Percentiles rank a stretch among this genome's conserved stretches.
Evolutionary conservation across 2,113 vertebrate genomes (phyloP).

Genomic region (Syngnathoides biaculeatus): DNA sequence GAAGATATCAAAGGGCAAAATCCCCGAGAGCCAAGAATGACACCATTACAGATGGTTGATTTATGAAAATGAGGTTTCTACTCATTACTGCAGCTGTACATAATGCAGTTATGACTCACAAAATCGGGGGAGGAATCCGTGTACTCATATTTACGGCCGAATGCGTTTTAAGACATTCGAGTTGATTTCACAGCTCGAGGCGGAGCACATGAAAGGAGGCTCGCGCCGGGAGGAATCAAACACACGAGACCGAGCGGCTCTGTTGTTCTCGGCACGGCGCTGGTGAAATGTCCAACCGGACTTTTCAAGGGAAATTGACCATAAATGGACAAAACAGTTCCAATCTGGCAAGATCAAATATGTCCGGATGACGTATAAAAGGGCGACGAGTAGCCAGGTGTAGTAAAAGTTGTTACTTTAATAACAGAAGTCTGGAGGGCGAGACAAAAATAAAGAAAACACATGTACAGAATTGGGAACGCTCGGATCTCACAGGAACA

Average conservation of each 20-base stretch:
- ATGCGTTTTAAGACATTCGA: slow-evolving; percentile 41
- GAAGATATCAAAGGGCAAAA: no score
- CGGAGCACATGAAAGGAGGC: slow-evolving; percentile 45
- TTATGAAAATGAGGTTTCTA: no score
- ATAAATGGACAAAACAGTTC: slow-evolving; percentile 44
- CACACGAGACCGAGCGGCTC: slow-evolving; percentile 45
- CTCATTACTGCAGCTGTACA: no score
- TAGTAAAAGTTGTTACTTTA: slow-evolving; percentile 68
- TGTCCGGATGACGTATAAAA: slow-evolving; percentile 14
- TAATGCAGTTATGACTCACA: neutral
- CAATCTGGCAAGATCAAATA: neutral
- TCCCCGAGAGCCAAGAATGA: no score
- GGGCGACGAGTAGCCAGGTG: slow-evolving; percentile 36
- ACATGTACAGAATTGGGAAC: no score
- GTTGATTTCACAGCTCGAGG: slow-evolving; percentile 26
- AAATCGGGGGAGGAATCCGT: neutral
- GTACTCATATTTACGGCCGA: slow-evolving; percentile 11
- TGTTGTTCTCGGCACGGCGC: slow-evolving; percentile 35
- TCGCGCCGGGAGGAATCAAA: slow-evolving; percentile 51
- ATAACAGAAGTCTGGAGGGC: slow-evolving; percentile 57
- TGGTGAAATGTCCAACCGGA: slow-evolving; percentile 19
- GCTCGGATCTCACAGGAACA: slow-evolving; percentile 54
- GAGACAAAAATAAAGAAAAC: slow-evolving; percentile 36
- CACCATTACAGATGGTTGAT: no score
- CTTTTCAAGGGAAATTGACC: slow-evolving; percentile 31